Base-by-base conservation (phyloP, 2,113 vertebrate genomes). In the Turdus rufiventris region DNA sequence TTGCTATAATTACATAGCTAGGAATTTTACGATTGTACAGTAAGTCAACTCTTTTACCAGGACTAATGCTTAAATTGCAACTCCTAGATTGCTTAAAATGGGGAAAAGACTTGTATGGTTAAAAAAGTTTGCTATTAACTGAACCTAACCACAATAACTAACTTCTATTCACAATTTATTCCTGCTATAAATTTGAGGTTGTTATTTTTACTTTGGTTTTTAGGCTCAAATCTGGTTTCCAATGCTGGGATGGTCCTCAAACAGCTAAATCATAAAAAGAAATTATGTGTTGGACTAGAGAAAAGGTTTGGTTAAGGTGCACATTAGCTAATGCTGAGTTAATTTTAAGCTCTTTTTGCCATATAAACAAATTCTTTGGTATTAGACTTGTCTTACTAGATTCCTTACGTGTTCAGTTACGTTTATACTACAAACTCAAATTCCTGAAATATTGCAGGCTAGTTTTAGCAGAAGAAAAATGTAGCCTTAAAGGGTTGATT, bases 321-420 rank as follows among this genome's bases (percentile, higher is more conserved):
- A 2, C 18, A 18, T 78, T 91, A 61, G 42, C 18, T 83, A 80
- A 66, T 9, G 42, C 33, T 58, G 38, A 83, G 42, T 29, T 86
- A 62, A 74, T 77, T 86, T 91, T 70, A 90, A 78, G 63, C 10
- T 91, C 38, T 71, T 90, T 75, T 73, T 91, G 34, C 26, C 67
- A 71, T 47, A 89, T 63, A 86, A 96, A 95, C 24, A 92, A 81
- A 84, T 34, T 57, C 8, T 63, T 58, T 56, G 65, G 61, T 54
- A 85, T 91, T 71, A 48, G 71, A 93, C 88, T 85, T 42, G 78
- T 79, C 63, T 68, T 90, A 67, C 91, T 88, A 80, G 82, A 96
- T 94, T 92, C 91, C 60, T 93, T 76, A 70, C 8, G 0, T 71
- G 43, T 88, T 96, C 68, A 63, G 66, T 75, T 88, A 85, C 34